Conservation (phyloP, 2,888 invertebrate species). For the Cremastinae sp. region DNA sequence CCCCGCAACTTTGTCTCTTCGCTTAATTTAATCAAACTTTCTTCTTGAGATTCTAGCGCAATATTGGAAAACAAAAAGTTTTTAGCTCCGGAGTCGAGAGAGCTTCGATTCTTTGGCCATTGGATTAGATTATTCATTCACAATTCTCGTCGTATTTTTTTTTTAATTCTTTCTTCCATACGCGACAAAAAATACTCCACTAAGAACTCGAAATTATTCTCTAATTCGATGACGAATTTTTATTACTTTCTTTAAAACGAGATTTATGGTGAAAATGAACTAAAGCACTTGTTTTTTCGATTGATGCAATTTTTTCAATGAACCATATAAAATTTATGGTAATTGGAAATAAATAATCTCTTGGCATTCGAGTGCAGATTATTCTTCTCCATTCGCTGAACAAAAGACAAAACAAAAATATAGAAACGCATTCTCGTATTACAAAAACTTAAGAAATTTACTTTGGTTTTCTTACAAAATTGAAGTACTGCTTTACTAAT, state of each 20-base stretch:
- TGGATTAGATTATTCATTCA: constrained; percentile 34
- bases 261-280: neutral
- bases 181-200: neutral
- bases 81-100: constrained; percentile 25
- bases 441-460: constrained; percentile 26
- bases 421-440: constrained; percentile 20
- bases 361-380: neutral
- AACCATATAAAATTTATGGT: too few species aligned
- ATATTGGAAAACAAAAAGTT: constrained; percentile 31
- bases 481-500: constrained; percentile 44
- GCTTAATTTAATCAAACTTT: constrained; percentile 21
- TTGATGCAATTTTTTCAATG: neutral
- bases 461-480: constrained; percentile 6
- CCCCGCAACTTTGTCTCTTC: constrained; percentile 22
- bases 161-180: neutral
- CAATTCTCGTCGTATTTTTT: neutral
- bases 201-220: neutral
- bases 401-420: constrained; percentile 3
- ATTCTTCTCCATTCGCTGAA: neutral
- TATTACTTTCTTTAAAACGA: constrained; percentile 1
- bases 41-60: constrained; percentile 26
- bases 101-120: constrained; percentile 50
- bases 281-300: constrained; percentile 4
- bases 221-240: constrained; percentile 1
- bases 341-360: constrained; percentile 2